These are phyloP conservation scores for Octodon degus DNA, from an alignment of 2,113 vertebrate genomes.

Conservation along the genomic window DNA sequence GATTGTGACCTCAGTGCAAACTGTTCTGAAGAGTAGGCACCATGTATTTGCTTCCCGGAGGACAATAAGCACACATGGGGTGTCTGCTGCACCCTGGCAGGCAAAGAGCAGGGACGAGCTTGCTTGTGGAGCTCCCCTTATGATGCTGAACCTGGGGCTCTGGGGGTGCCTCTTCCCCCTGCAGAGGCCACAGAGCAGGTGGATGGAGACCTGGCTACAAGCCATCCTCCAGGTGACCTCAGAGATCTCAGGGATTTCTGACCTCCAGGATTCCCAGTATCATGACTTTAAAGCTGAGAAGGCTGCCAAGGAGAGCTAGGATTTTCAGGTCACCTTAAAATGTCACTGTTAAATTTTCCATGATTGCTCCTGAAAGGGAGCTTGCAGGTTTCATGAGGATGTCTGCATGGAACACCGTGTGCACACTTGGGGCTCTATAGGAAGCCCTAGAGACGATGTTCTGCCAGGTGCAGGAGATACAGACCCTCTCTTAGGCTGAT, in stretches of 20 bases:
- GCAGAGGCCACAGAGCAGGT: background rate
- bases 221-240: background rate
- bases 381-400: background rate
- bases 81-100: background rate
- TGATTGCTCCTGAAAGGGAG: background rate
- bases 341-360: background rate
- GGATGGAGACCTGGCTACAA: background rate
- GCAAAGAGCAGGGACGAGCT: background rate
- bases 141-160: background rate
- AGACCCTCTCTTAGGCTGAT: background rate
- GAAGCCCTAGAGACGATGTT: too few relatives aligned
- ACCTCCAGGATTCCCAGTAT: background rate
- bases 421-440: background rate
- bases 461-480: accelerated
- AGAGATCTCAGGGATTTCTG: background rate
- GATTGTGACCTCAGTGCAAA: background rate
- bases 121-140: background rate
- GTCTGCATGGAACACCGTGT: background rate
- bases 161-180: background rate
- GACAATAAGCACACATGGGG: background rate
- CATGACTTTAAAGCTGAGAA: background rate
- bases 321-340: background rate
- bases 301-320: background rate
- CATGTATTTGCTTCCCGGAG: background rate
- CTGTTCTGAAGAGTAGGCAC: background rate